Evolutionary conservation across 2,888 invertebrate species (phyloP).

Genomic region (Drosophila hawaiiensis): DNA sequence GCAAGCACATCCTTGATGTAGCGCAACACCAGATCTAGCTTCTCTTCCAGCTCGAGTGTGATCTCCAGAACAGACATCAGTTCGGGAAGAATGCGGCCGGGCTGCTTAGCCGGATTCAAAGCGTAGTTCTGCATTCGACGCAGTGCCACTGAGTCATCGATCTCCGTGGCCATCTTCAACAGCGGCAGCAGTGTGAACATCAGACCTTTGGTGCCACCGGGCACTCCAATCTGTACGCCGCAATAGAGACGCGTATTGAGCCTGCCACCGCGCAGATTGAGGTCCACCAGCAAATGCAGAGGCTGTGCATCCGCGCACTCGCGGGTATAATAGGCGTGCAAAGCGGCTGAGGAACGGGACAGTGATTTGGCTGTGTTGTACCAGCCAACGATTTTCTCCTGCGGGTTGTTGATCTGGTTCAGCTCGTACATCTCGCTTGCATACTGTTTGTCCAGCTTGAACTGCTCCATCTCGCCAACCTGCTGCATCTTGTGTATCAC

Average conservation of each 20-base stretch:
- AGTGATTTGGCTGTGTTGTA: conserved; percentile 57
- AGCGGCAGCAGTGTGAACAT: conserved; percentile 59
- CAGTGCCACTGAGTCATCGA: conserved; percentile 45
- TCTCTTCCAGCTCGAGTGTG: conserved; percentile 39
- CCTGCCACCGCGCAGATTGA: conserved; percentile 34
- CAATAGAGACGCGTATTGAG: conserved; percentile 50
- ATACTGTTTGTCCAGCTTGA: conserved; percentile 60
- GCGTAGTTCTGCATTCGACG: conserved; percentile 51
- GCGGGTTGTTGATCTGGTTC: conserved; percentile 50
- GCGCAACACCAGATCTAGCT: conserved; percentile 58
- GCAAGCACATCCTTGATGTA: conserved; percentile 64
- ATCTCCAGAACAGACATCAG: conserved; percentile 53
- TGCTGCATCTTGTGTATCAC: conserved; percentile 52
- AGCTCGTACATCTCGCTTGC: conserved; percentile 57
- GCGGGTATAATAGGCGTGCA: conserved; percentile 53
- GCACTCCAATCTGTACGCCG: conserved; percentile 59
- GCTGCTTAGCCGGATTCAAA: conserved; percentile 26
- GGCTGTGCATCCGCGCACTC: conserved; percentile 53
- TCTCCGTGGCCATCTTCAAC: conserved; percentile 23
- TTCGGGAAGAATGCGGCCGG: conserved; percentile 45
- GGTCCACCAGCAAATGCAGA: conserved; percentile 61
- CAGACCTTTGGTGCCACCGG: conserved; percentile 60
- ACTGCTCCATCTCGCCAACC: conserved; percentile 31
- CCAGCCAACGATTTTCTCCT: conserved; percentile 66
- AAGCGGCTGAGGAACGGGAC: conserved; percentile 32